Evolutionary conservation across 2,888 invertebrate species (phyloP), one percentile per base, ranked within the genome.

Genomic region (Cetonia aurata): DNA sequence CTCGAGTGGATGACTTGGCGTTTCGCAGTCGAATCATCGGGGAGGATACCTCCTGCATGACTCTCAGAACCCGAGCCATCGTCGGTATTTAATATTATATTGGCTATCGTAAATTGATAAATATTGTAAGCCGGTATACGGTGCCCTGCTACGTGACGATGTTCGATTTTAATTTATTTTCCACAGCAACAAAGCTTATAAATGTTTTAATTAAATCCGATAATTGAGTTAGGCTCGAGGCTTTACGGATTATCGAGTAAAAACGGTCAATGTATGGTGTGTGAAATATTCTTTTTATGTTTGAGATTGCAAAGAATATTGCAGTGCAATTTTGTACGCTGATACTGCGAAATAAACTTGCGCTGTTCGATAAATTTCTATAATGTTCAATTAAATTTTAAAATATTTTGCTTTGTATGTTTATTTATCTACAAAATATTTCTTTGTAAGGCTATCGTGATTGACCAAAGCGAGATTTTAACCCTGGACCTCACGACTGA

Each of bases 1-100:
- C 66, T 73, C 74, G 69, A 76, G 76, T 71, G 74, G 72, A 74
- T 76, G 76, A 75, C 72, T 65, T 31, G 48, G 75, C 75, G 73
- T 42, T 69, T 75, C 52, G 67, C 15, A 71, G 71, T 70, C 71
- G 73, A 48, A 41, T 15, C 13, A n/a, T 42, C 41, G 55, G 69
- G 19, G 37, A 56, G 56, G 50, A 69, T 69, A 60, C 60, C 69
- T 68, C 25, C 48, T 60, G 69, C 69, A 60, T 69, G 69, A 69
- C 69, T 69, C 33, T 69, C 46, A 69, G 41, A 69, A 69, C 59
- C 19, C n/a, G 25, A 44, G 31, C 60, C 25, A 56, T 42, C 70
- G 41, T 41, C 56, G 25, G 50, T 59, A 67, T 69, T 69, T 69
- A 69, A 69, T 69, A 69, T 53, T 62, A 60, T 67, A 67, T 69